phyloP scores from a whole-genome alignment of 2,113 vertebrate species.

The Ptilorrhoa leucosticta region DNA sequence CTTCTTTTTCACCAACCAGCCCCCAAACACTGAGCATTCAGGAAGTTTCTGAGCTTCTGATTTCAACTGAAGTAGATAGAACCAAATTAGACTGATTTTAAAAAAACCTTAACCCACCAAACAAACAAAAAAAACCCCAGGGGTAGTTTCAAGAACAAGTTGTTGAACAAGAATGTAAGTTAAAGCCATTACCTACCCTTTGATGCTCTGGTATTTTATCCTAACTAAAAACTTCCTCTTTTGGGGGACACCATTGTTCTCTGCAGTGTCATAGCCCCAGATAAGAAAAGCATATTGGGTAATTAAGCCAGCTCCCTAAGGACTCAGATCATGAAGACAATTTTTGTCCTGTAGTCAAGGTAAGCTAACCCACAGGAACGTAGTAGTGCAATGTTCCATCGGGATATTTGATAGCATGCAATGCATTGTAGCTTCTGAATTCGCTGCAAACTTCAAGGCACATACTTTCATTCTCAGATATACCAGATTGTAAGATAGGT shows the following conservation, averaged over 20 bases:
- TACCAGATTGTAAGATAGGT: background rate
- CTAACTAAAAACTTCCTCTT: background rate
- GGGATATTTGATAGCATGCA: background rate
- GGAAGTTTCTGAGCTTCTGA: background rate
- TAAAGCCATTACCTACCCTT: background rate
- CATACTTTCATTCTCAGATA: background rate
- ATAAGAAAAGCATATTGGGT: background rate
- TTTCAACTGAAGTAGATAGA: background rate
- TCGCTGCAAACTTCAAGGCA: background rate
- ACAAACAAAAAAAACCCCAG: background rate
- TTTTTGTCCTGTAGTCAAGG: background rate
- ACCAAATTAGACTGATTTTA: background rate
- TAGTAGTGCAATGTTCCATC: accelerated
- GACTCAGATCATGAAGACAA: background rate
- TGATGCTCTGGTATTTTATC: background rate
- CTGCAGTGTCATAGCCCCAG: background rate
- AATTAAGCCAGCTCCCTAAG: background rate
- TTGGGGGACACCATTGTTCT: background rate
- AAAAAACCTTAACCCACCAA: background rate
- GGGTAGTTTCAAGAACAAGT: background rate
- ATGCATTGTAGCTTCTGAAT: background rate
- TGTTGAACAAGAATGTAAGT: background rate
- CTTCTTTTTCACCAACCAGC: background rate
- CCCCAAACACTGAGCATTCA: background rate
- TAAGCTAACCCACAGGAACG: background rate